These are phyloP conservation scores for Campoplex nolae DNA, from an alignment of 2,888 invertebrate species.

Conservation along the genomic window DNA sequence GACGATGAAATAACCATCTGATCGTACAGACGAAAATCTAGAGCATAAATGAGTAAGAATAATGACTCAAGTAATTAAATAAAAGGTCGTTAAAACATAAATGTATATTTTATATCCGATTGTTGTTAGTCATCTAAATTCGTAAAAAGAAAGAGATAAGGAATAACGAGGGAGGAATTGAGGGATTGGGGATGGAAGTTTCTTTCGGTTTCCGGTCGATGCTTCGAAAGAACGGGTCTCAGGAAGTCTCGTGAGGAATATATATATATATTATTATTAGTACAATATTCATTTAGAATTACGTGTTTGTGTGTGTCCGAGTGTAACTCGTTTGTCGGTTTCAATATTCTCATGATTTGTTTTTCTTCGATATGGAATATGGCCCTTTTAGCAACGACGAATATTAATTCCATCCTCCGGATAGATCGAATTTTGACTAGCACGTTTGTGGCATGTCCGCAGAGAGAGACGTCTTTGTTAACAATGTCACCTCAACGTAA, in stretches of 20 bases:
- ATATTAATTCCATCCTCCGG: conserved; percentile 61
- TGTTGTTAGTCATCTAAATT: conserved; percentile 75
- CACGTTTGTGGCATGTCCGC: conserved; percentile 72
- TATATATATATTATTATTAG: not conserved
- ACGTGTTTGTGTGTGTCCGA: conserved; percentile 28
- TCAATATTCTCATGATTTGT: conserved; percentile 5
- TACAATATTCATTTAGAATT: conserved; percentile 11
- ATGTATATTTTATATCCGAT: conserved; percentile 52
- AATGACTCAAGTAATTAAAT: conserved; percentile 72
- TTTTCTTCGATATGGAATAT: conserved; percentile 31
- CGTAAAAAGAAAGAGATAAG: conserved; percentile 74
- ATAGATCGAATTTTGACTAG: conserved; percentile 83
- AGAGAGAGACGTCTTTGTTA: conserved; percentile 43
- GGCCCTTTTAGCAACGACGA: conserved; percentile 48
- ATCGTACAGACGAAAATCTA: conserved; percentile 76
- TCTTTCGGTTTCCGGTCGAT: conserved; percentile 11
- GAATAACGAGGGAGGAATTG: conserved; percentile 1
- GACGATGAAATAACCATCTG: conserved; percentile 80
- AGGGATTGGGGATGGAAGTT: not conserved
- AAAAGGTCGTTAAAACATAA: conserved; percentile 51
- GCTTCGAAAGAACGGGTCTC: not conserved
- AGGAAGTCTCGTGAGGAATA: conserved; percentile 13
- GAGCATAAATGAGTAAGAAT: conserved; percentile 77
- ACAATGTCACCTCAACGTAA: conserved; percentile 56
- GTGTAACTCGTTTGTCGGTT: conserved; percentile 12